Evolutionary conservation across 2,888 invertebrate species (phyloP), one percentile per base, ranked within the genome.

Genomic region (Digitonthophagus gazella): DNA sequence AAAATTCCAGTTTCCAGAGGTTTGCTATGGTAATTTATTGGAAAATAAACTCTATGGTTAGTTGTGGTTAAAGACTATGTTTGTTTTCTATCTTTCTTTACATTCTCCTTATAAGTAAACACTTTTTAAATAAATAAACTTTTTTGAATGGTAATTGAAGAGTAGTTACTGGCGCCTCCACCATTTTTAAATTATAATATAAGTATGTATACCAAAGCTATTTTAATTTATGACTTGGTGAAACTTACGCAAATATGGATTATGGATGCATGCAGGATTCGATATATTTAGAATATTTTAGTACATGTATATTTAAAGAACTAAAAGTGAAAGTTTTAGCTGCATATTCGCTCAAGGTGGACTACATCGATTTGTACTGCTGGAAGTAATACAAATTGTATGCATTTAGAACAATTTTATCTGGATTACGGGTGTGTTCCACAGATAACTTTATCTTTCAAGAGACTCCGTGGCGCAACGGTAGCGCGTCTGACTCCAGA

Each of bases 401-500:
- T 44, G 28, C 11, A 44, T 44, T 44, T 44, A 44, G 28, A 44
- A 3, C 28, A 44, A 44, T 44, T 44, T 2, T 44, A 44, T 44
- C 28, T 44, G 28, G 28, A 44, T 6, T 44, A 11, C 28, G 6
- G 28, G 6, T 44, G 6, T 11, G 11, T 44, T 44, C 28, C 8
- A 6, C 28, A 44, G 28, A 44, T 44, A 44, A 44, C 28, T 8
- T 44, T 44, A 3, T 44, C 28, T 44, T 44, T 1, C 11, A 44
- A 2, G 11, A 3, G 92, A 92, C 92, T 91, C 91, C 92, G 93
- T 93, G 93, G 93, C 93, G 93, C 93, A 94, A 94, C 92, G 94
- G 94, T 94, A 94, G 93, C 93, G 94, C 93, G 93, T 93, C 93
- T 93, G 93, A 94, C 93, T 94, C 93, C 94, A 94, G 94, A 93